Conservation (phyloP, 2,797 vertebrate species). For the Delichon dasypus region DNA sequence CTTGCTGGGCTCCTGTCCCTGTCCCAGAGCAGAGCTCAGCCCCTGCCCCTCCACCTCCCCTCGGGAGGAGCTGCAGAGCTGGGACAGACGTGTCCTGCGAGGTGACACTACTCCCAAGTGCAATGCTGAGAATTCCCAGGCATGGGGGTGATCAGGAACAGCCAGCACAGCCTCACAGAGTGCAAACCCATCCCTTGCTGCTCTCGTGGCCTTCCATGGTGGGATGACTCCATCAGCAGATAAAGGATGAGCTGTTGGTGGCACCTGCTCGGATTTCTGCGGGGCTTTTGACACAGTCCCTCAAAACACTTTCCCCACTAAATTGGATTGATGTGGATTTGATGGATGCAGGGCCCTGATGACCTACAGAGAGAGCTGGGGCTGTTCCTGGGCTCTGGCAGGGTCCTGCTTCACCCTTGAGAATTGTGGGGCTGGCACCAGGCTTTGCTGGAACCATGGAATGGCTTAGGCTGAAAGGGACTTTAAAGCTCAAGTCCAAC, state of each 20-base stretch:
- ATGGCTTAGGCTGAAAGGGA: not conserved
- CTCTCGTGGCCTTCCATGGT: accelerated
- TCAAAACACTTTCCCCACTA: not conserved
- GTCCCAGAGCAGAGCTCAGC: not conserved
- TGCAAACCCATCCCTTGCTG: not conserved
- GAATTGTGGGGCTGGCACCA: accelerated
- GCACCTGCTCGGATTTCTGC: not conserved
- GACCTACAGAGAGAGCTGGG: not conserved
- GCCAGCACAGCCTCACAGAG: accelerated
- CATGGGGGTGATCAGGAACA: not conserved
- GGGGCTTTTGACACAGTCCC: not conserved
- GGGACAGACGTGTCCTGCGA: not conserved
- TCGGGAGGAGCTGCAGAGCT: not conserved
- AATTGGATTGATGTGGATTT: not conserved
- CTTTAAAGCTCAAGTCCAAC: not conserved
- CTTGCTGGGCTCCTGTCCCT: not conserved
- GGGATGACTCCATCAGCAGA: not conserved
- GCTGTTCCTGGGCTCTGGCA: not conserved
- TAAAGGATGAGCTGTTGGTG: not conserved
- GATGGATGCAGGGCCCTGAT: not conserved
- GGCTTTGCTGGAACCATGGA: not conserved
- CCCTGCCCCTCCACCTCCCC: not conserved
- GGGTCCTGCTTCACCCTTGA: not conserved
- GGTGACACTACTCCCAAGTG: not conserved
- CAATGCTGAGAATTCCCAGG: not conserved